Conservation (phyloP, 2,888 invertebrate genomes). For the Andrena hattorfiana region DNA sequence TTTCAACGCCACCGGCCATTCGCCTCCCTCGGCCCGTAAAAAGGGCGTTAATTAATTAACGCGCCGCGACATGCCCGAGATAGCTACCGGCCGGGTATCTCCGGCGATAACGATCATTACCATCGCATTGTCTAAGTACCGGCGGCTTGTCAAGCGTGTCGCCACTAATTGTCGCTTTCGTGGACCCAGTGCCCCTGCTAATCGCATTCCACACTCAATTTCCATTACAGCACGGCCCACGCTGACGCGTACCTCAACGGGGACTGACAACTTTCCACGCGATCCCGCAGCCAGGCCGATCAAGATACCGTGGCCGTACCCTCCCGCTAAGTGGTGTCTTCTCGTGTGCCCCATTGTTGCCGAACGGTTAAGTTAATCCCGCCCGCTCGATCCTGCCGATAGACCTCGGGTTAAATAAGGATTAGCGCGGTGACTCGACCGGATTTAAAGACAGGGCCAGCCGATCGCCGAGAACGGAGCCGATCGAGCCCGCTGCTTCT, state of each 20-base stretch:
- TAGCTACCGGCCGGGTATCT: slow-evolving; percentile 6
- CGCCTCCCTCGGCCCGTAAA: neutral
- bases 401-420: slow-evolving; percentile 80
- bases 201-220: slow-evolving; percentile 72
- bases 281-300: slow-evolving; percentile 43
- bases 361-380: slow-evolving; percentile 78
- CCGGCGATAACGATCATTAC: slow-evolving; percentile 40
- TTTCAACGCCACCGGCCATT: too few relatives aligned
- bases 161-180: slow-evolving; percentile 58
- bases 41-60: slow-evolving; percentile 32
- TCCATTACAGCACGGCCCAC: slow-evolving; percentile 68
- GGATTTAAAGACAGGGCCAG: slow-evolving; percentile 44
- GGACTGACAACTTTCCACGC: slow-evolving; percentile 56
- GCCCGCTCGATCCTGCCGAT: slow-evolving; percentile 76
- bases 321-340: slow-evolving; percentile 67
- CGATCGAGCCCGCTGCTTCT: slow-evolving; percentile 33
- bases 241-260: slow-evolving; percentile 45
- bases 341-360: slow-evolving; percentile 66
- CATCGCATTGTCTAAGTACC: slow-evolving; percentile 52
- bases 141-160: slow-evolving; percentile 55
- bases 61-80: neutral
- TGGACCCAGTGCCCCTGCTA: slow-evolving; percentile 36
- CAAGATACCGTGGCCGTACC: slow-evolving; percentile 60
- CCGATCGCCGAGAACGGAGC: slow-evolving; percentile 27
- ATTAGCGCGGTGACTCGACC: slow-evolving; percentile 80